These are phyloP conservation scores for Eupelmus urozonus DNA, from an alignment of 2,888 invertebrate genomes.

Conservation along the genomic window DNA sequence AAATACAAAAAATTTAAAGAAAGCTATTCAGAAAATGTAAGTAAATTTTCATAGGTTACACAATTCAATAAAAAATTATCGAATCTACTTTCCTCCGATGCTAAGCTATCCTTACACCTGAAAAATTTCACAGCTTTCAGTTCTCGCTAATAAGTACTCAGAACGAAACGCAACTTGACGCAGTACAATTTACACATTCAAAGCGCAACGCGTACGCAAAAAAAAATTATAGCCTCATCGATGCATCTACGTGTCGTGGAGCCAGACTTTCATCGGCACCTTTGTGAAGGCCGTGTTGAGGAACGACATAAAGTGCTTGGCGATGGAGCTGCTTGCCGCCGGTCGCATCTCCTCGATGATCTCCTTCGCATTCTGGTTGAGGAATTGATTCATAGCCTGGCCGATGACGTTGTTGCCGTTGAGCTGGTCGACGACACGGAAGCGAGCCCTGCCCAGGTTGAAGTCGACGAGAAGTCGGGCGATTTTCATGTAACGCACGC, in stretches of 20 bases:
- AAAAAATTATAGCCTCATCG: too few relatives aligned
- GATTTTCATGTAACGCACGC: slow-evolving; percentile 83
- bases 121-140: too few relatives aligned
- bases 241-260: slow-evolving; percentile 73
- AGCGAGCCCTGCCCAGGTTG: slow-evolving; percentile 83
- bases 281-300: slow-evolving; percentile 86
- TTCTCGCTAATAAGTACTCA: too few relatives aligned
- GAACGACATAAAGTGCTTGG: slow-evolving; percentile 86
- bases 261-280: slow-evolving; percentile 85
- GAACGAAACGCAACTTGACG: too few relatives aligned
- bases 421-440: slow-evolving; percentile 85
- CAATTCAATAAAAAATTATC: too few relatives aligned
- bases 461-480: slow-evolving; percentile 85
- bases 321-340: slow-evolving; percentile 85
- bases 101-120: too few relatives aligned
- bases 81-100: too few relatives aligned
- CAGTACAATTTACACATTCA: too few relatives aligned
- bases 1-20: too few relatives aligned
- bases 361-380: slow-evolving; percentile 89
- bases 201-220: too few relatives aligned
- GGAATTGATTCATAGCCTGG: slow-evolving; percentile 90
- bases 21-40: too few relatives aligned
- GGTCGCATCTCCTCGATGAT: slow-evolving; percentile 91
- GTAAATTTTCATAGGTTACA: too few relatives aligned
- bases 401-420: slow-evolving; percentile 88